Percentiles rank a stretch among this genome's conserved stretches.
Conservation (phyloP, 2,797 vertebrate species). For the Lophius americanus region DNA sequence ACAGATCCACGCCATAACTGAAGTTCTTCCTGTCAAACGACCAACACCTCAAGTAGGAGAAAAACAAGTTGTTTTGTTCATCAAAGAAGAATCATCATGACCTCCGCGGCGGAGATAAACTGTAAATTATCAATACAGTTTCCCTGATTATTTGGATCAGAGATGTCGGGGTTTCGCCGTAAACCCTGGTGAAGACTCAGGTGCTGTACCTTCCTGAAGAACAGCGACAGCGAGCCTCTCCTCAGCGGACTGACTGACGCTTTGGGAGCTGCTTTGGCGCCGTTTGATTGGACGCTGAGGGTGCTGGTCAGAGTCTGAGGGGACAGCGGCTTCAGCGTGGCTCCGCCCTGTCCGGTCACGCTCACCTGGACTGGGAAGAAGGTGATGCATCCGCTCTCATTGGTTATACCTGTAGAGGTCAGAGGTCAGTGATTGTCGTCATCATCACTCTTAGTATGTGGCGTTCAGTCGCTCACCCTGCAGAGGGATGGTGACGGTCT, state of each 20-base stretch:
- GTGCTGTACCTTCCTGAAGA: slow-evolving; percentile 88
- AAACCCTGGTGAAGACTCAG: neutral
- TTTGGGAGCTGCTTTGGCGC: slow-evolving; percentile 70
- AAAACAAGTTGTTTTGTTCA: too few relatives aligned
- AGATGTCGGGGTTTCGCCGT: too few relatives aligned
- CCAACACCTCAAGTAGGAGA: too few relatives aligned
- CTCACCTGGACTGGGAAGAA: slow-evolving; percentile 91
- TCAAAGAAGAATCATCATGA: too few relatives aligned
- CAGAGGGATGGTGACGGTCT: slow-evolving; percentile 91
- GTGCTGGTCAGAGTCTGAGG: slow-evolving; percentile 71
- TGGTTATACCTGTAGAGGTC: slow-evolving; percentile 85
- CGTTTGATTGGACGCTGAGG: slow-evolving; percentile 78
- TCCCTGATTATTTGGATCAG: too few relatives aligned
- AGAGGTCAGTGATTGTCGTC: slow-evolving; percentile 11
- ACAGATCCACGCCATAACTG: too few relatives aligned
- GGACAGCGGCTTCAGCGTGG: slow-evolving; percentile 60
- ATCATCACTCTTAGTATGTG: too few relatives aligned
- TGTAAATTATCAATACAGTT: too few relatives aligned
- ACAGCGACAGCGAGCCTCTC: slow-evolving; percentile 87
- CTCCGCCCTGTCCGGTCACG: slow-evolving; percentile 79
- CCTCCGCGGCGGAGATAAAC: too few relatives aligned
- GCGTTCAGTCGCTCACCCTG: slow-evolving; percentile 79
- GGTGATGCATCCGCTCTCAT: slow-evolving; percentile 91
- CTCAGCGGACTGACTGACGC: slow-evolving; percentile 66
- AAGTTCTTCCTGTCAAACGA: too few relatives aligned